Evolutionary conservation across 2,797 vertebrate genomes (phyloP).

Genomic region (Lycodopsis pacificus): DNA sequence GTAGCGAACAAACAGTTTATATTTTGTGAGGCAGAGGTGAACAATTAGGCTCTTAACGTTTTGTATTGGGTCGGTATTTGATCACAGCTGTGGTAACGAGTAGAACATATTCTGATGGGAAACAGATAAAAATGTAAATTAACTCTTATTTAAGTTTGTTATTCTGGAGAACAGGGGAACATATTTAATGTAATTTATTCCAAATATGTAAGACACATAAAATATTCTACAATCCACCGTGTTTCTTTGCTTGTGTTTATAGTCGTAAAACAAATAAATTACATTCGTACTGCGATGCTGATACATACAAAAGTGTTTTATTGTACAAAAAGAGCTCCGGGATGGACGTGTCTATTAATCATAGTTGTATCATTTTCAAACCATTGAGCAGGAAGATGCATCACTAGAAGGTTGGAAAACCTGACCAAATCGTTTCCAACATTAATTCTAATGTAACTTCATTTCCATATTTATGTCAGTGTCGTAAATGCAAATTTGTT

Average conservation of each 20-base stretch:
- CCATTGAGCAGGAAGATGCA: neutral
- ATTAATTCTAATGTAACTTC: neutral
- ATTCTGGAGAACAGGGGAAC: constrained; percentile 34
- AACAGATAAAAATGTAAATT: constrained; percentile 31
- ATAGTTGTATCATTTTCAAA: neutral
- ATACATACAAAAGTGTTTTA: neutral
- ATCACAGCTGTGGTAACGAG: constrained; percentile 9
- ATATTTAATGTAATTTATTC: constrained; percentile 79
- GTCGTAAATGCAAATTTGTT: neutral
- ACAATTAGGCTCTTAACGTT: constrained; percentile 19
- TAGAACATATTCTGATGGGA: constrained; percentile 25
- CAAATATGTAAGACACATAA: constrained; percentile 54
- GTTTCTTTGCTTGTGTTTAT: constrained; percentile 4
- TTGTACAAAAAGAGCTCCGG: neutral
- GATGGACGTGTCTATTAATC: neutral
- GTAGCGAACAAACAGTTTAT: constrained; percentile 13
- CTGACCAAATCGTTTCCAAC: neutral
- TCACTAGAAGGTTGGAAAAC: neutral
- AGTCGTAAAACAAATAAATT: neutral
- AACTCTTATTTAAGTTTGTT: constrained; percentile 57
- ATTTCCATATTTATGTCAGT: neutral
- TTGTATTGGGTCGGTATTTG: constrained; percentile 27
- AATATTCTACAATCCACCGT: constrained; percentile 39
- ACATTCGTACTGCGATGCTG: neutral
- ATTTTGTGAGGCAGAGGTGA: constrained; percentile 9